These are phyloP conservation scores for Metallyticus violacea DNA, from an alignment of 2,888 invertebrate genomes.

Conservation along the genomic window DNA sequence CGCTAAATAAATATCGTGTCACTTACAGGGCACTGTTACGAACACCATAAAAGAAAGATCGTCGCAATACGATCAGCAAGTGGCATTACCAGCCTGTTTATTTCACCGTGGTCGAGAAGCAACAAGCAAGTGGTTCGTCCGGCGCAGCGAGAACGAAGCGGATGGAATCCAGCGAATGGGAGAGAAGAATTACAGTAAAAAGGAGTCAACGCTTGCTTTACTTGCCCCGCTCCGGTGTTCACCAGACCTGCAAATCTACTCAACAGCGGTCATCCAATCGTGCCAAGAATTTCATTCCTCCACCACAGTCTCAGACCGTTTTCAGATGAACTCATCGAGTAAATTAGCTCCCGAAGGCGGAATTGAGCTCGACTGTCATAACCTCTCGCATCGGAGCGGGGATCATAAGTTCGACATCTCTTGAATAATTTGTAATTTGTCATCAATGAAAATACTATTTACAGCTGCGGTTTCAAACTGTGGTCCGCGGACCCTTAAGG, in stretches of 20 bases:
- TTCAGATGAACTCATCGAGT: too few species aligned
- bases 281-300: neutral
- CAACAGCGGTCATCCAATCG: neutral
- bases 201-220: neutral
- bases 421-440: too few species aligned
- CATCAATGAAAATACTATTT: too few species aligned
- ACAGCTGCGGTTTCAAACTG: too few species aligned
- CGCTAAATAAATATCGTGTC: neutral
- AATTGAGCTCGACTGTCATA: neutral
- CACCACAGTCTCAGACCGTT: neutral
- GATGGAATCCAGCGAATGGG: too few species aligned
- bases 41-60: neutral
- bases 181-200: too few species aligned
- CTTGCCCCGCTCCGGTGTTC: neutral
- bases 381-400: too few species aligned
- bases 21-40: neutral
- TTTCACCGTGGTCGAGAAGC: neutral
- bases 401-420: too few species aligned
- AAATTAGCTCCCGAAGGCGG: neutral
- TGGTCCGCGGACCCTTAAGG: too few species aligned
- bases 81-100: neutral
- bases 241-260: neutral
- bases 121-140: neutral
- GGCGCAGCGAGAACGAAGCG: neutral
- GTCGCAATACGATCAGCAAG: neutral